A percentile compares a stretch with the other conserved stretches of the same genome.
These are phyloP conservation scores for Copsychus sechellarum DNA, from an alignment of 2,113 vertebrate genomes.

Conservation along the genomic window DNA sequence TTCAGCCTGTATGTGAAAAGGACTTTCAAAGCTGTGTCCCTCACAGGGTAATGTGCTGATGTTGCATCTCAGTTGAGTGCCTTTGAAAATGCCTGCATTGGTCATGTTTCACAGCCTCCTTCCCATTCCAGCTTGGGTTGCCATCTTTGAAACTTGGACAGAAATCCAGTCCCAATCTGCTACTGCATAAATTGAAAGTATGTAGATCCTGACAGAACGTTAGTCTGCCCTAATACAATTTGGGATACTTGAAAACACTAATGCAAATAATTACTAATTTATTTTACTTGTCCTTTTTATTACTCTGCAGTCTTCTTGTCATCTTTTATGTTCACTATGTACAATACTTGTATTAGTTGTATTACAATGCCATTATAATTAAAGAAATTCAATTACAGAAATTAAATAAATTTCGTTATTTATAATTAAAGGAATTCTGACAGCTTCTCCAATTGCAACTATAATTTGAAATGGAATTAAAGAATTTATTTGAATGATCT, in stretches of 20 bases:
- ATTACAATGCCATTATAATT: background rate
- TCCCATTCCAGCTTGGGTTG: background rate
- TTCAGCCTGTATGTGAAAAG: background rate
- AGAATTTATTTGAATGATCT: background rate
- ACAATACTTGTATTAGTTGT: background rate
- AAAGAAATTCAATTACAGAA: conserved; percentile 20
- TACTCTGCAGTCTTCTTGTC: background rate
- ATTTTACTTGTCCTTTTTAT: background rate
- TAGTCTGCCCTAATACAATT: background rate
- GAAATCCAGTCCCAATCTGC: background rate
- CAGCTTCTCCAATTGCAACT: background rate
- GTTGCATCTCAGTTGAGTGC: background rate
- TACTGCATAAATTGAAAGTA: background rate
- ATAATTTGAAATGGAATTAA: background rate
- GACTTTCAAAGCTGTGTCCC: background rate
- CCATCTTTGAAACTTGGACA: background rate
- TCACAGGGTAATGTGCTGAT: fast-evolving
- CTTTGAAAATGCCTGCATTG: background rate
- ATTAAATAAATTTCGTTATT: background rate
- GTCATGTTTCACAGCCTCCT: background rate
- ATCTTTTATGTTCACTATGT: background rate
- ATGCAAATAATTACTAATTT: background rate
- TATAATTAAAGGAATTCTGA: conserved; percentile 13
- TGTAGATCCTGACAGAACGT: background rate
- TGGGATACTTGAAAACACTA: background rate